Evolutionary conservation across 53 echinoderm and acorn worm genomes (phyloP), one percentile per base, ranked within the genome.

Genomic region (Luidia sarsii): DNA sequence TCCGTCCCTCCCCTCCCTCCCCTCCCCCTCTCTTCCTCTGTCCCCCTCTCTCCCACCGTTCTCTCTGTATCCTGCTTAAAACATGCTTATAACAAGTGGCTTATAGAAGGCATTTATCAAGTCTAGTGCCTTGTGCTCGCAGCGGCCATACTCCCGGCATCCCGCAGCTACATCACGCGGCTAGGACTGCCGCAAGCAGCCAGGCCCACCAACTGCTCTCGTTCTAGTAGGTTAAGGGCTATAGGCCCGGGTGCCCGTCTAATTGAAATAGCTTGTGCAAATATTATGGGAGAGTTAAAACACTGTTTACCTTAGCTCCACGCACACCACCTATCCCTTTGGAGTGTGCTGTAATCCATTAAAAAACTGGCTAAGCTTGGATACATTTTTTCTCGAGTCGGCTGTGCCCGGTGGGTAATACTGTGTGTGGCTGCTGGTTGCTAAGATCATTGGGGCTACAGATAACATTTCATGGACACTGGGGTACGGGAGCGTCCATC

Each of bases 201-300:
- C 57, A 25, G 39, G 74, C 74, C 74, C 74, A 74, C 74, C 74
- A 74, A 74, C 74, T 34, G 74, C 41, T 74, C 57, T 57, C 57
- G n/a, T 2, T 57, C 69, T 71, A 51, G 52, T 71, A 51, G 71
- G 71, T 71, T 50, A 10, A 29, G 63, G 71, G 71, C 71, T 31
- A n/a, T n/a, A 74, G 74, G 74, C 74, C 25, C 25, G 24, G 41
- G 51, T 21, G 19, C 10, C 38, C 11, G 39, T 57, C 74, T 74
- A 74, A 74, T 74, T 74, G 74, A 74, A 74, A 74, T 74, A 57
- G 74, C 74, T 74, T 74, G 74, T 74, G 57, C 74, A 74, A 74
- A 74, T 74, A 41, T 41, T 41, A 41, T 41, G 41, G 41, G 11
- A 41, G 41, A 41, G 6, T 41, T 6, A 41, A 41, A 41, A 41